These are phyloP conservation scores for Leptura quadrifasciata DNA, from an alignment of 2,888 invertebrate genomes.

Conservation along the genomic window DNA sequence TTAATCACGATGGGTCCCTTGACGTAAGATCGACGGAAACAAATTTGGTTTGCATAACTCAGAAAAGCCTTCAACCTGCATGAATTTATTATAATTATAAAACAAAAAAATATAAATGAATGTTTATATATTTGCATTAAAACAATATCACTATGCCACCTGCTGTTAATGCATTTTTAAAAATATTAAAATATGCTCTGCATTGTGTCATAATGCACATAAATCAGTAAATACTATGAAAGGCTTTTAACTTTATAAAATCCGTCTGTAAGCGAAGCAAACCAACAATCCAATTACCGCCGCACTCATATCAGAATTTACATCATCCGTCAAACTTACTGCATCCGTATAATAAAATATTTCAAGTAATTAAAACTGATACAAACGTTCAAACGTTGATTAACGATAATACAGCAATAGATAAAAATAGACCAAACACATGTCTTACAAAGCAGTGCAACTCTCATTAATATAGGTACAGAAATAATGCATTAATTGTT, in stretches of 20 bases:
- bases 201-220: background rate
- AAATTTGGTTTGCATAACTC: too few relatives aligned
- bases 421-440: conserved; percentile 43
- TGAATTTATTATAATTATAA: too few relatives aligned
- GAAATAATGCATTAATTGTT: conserved; percentile 56
- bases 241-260: too few relatives aligned
- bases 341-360: conserved; percentile 51
- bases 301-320: conserved; percentile 1
- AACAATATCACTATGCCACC: too few relatives aligned
- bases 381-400: conserved; percentile 45
- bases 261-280: background rate
- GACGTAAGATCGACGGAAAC: too few relatives aligned
- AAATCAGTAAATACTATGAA: background rate
- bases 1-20: too few relatives aligned
- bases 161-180: too few relatives aligned
- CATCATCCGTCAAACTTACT: conserved; percentile 43
- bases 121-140: too few relatives aligned
- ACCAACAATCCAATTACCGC: conserved; percentile 17
- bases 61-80: too few relatives aligned
- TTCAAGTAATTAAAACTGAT: conserved; percentile 47
- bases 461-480: conserved; percentile 29
- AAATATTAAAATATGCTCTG: too few relatives aligned
- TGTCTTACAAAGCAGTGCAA: conserved; percentile 42
- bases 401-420: conserved; percentile 42
- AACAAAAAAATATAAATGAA: too few relatives aligned